These are phyloP conservation scores for Sycophila texana DNA, from an alignment of 2,888 invertebrate genomes.

Conservation along the genomic window DNA sequence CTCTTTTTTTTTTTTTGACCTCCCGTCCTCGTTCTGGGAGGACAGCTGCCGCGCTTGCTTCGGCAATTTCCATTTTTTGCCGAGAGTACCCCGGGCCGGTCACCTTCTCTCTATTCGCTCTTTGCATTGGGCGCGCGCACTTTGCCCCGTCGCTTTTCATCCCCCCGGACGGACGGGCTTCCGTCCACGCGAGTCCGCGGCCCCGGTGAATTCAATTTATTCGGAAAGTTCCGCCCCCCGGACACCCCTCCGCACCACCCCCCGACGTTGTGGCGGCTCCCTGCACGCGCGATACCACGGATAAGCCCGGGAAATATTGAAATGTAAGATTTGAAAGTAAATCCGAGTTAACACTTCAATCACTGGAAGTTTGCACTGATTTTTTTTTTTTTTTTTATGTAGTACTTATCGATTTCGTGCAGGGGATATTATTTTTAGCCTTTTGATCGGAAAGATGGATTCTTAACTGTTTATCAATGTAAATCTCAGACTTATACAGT, in stretches of 20 bases:
- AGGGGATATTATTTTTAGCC: too few relatives aligned
- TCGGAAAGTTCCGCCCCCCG: constrained; percentile 51
- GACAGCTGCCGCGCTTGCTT: constrained; percentile 30
- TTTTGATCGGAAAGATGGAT: too few relatives aligned
- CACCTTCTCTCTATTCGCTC: constrained; percentile 18
- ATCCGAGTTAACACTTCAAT: background rate
- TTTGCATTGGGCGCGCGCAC: constrained; percentile 1
- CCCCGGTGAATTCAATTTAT: constrained; percentile 63
- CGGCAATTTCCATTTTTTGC: constrained; percentile 47
- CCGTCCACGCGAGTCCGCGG: constrained; percentile 27
- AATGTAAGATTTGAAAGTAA: too few relatives aligned
- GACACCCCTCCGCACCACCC: background rate
- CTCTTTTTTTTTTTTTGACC: constrained; percentile 11
- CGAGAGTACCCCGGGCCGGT: background rate
- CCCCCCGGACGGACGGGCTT: background rate
- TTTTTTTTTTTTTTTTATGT: too few relatives aligned
- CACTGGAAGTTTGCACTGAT: too few relatives aligned
- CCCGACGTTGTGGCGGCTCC: background rate
- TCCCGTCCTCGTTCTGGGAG: constrained; percentile 24
- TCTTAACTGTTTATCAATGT: too few relatives aligned
- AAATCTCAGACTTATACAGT: too few relatives aligned
- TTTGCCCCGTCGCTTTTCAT: constrained; percentile 32
- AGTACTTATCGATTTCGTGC: too few relatives aligned
- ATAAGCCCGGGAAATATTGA: too few relatives aligned
- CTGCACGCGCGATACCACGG: too few relatives aligned